These are phyloP conservation scores for Erithacus rubecula DNA, from an alignment of 2,797 vertebrate genomes.

Conservation along the genomic window DNA sequence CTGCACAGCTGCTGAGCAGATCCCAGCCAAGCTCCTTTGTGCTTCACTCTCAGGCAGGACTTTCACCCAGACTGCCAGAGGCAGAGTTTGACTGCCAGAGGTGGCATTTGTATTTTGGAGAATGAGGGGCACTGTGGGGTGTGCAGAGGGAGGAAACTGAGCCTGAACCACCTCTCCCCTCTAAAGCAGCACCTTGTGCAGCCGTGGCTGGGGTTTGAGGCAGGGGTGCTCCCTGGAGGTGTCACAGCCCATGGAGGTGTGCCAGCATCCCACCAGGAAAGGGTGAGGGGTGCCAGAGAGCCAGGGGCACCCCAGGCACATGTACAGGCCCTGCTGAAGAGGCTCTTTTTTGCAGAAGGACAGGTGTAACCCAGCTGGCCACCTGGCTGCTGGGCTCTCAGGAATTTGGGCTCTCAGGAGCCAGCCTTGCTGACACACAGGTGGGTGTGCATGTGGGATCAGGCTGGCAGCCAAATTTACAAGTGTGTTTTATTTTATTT, in stretches of 20 bases:
- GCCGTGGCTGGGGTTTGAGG: neutral
- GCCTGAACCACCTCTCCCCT: neutral
- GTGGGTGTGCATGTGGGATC: neutral
- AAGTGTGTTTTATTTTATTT: neutral
- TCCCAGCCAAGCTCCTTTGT: neutral
- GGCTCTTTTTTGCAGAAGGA: neutral
- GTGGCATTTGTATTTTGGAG: neutral
- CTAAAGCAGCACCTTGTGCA: neutral
- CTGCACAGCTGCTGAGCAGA: neutral
- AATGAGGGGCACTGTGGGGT: neutral
- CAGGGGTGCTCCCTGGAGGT: neutral
- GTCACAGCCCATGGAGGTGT: fast-evolving
- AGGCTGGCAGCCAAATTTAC: neutral
- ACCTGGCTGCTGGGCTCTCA: neutral
- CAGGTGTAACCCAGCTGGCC: neutral
- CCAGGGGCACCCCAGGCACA: neutral
- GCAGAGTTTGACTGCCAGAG: neutral
- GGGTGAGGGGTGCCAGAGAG: neutral
- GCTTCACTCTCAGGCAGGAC: neutral
- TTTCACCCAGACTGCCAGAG: neutral
- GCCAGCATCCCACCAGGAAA: neutral
- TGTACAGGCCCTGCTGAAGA: neutral
- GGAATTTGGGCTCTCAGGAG: neutral
- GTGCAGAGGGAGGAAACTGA: neutral
- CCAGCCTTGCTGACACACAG: neutral